phyloP scores from a whole-genome alignment of 2,888 invertebrate species.

The Phrixothrix hirtus region DNA sequence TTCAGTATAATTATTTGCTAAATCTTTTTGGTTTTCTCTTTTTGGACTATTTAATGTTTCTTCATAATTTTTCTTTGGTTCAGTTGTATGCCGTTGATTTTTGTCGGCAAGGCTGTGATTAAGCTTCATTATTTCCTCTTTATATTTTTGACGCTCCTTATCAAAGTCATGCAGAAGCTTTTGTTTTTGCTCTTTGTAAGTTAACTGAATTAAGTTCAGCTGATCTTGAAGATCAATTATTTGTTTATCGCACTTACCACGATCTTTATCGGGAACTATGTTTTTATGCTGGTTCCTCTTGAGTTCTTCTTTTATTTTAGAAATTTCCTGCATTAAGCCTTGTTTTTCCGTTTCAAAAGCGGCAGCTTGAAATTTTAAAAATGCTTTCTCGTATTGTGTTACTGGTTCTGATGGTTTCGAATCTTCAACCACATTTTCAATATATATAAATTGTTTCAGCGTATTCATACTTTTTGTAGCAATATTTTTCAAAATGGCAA shows the following conservation, averaged over 20 bases:
- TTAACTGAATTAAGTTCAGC: constrained; percentile 2
- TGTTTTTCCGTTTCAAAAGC: constrained; percentile 13
- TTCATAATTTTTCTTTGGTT: too few species aligned
- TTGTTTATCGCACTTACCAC: constrained; percentile 14
- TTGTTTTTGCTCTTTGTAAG: constrained; percentile 10
- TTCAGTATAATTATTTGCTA: too few species aligned
- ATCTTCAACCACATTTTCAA: neutral
- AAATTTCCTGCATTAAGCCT: constrained; percentile 1
- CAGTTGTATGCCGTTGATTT: too few species aligned
- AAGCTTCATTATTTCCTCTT: constrained; percentile 6
- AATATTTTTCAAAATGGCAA: too few species aligned
- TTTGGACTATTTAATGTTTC: too few species aligned
- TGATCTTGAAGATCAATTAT: constrained; percentile 18
- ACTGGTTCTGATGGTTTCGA: neutral
- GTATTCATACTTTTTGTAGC: too few species aligned
- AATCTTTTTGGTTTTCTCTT: too few species aligned
- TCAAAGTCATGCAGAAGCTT: constrained; percentile 7
- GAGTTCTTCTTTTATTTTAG: constrained; percentile 5
- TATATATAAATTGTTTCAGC: neutral
- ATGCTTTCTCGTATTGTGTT: constrained; percentile 7
- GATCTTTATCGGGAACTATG: constrained; percentile 2
- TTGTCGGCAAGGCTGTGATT: neutral
- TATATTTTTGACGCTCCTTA: constrained; percentile 12
- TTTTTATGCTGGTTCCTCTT: constrained; percentile 3
- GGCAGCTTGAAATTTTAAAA: constrained; percentile 8